These are phyloP conservation scores for Perodicticus potto DNA, from an alignment of 2,797 vertebrate species.

Conservation along the genomic window DNA sequence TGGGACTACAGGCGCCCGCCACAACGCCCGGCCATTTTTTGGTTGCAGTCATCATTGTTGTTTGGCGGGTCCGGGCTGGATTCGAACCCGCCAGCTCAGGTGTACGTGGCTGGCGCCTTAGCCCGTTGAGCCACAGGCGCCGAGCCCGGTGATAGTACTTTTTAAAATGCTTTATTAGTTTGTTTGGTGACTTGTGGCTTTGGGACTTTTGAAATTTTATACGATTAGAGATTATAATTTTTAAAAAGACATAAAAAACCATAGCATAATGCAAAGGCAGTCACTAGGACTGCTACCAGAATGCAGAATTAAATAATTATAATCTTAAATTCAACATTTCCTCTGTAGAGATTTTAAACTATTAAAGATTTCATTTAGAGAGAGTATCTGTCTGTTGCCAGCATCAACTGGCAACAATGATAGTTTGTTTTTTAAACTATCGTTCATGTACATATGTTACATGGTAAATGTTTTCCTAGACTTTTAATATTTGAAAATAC, in stretches of 20 bases:
- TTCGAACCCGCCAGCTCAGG: too few species aligned
- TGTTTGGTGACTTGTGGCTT: background rate
- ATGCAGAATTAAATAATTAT: background rate
- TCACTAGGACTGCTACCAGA: background rate
- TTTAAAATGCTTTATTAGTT: constrained; percentile 13
- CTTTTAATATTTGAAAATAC: background rate
- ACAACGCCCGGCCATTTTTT: too few species aligned
- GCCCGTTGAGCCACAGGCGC: too few species aligned
- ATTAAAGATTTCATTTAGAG: background rate
- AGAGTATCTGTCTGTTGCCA: too few species aligned
- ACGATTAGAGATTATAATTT: constrained; percentile 27
- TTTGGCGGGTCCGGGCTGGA: too few species aligned
- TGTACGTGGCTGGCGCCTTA: too few species aligned
- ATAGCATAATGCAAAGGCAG: background rate
- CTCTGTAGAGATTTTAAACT: background rate
- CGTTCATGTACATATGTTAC: background rate
- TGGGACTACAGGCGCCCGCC: too few species aligned
- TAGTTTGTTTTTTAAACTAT: background rate
- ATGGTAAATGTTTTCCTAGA: too few species aligned
- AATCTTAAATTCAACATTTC: constrained; percentile 41
- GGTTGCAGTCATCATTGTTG: too few species aligned
- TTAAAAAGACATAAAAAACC: constrained; percentile 18
- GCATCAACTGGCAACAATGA: too few species aligned
- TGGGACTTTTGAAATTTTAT: background rate
- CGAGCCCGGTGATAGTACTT: background rate